Conservation (phyloP, 2,797 vertebrate species). For the Mormyrops boulengeri region DNA sequence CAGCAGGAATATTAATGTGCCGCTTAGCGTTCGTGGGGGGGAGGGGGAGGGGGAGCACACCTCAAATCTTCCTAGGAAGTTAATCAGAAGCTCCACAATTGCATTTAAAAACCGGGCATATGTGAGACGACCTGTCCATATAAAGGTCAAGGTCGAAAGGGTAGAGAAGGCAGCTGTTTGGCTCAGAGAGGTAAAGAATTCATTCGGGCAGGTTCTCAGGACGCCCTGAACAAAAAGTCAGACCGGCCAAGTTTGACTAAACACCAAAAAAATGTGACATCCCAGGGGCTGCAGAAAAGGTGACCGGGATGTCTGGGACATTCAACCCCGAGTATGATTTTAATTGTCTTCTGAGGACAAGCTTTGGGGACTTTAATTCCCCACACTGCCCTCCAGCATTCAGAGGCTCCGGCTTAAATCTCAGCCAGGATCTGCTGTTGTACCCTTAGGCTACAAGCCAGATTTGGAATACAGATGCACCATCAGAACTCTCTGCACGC, state of each 20-base stretch:
- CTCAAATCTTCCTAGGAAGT: not conserved
- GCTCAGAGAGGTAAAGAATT: not conserved
- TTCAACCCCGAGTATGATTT: not conserved
- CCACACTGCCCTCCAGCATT: not conserved
- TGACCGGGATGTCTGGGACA: not conserved
- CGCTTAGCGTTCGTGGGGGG: not conserved
- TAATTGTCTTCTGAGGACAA: not conserved
- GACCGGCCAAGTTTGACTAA: not conserved
- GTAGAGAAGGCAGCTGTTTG: not conserved
- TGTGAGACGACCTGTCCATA: not conserved
- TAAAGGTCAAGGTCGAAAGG: not conserved
- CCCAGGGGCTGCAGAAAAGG: not conserved
- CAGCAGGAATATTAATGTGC: not conserved
- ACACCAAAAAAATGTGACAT: not conserved
- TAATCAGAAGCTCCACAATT: not conserved
- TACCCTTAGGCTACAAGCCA: not conserved
- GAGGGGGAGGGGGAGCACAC: not conserved
- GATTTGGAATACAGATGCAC: not conserved
- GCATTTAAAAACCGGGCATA: not conserved
- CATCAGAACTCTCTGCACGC: not conserved
- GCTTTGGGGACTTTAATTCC: not conserved
- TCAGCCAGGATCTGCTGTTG: not conserved
- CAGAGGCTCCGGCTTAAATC: not conserved
- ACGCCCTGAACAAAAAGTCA: not conserved
- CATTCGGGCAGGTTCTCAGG: not conserved